Evolutionary conservation across 2,888 invertebrate species (phyloP), one percentile per base, ranked within the genome.

Genomic region (Panzeria rudis): DNA sequence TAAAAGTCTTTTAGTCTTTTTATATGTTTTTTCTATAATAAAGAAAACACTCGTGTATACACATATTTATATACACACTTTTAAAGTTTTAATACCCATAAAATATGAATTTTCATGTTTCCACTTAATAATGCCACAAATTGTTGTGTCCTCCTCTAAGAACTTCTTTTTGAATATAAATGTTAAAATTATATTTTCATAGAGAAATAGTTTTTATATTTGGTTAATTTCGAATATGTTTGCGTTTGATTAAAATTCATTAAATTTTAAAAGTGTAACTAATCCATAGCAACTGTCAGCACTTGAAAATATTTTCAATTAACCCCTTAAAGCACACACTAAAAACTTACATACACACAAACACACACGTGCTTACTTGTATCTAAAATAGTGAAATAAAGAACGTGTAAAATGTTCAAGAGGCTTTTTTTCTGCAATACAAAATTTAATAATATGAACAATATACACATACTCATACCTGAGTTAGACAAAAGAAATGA

Each of bases 281-380:
- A 91, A 91, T 91, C 90, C 90, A 86, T 50, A 87, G 89, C 90
- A 89, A 89, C 90, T 91, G 91, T 87, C 88, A 88, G 87, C 90
- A 90, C 90, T 90, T 91, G 78, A 82, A 81, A 88, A 90, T 89
- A 87, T 89, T 88, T 89, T 89, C 90, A 90, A 90, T 91, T 91
- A 91, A 90, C 88, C 89, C 90, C 86, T 81, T 86, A 68, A 81
- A 75, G 47, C 44, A 35, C 13, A 59, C 25, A 35, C 20, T 29
- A 2, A 32, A 29, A 25, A 25, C 3, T 5, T 5, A 61, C 13
- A 13, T 38, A 75, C n/a, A 71, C 23, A 20, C 25, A 64, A 6
- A 3, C 64, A 50, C 25, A 56, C 50, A 54, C 69, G 38, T 56
- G 61, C 54, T 23, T 59, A 15, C n/a, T 69, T 44, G 15, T 44